Evolutionary conservation across 2,113 vertebrate genomes (phyloP).

Genomic region (Apteryx owenii): DNA sequence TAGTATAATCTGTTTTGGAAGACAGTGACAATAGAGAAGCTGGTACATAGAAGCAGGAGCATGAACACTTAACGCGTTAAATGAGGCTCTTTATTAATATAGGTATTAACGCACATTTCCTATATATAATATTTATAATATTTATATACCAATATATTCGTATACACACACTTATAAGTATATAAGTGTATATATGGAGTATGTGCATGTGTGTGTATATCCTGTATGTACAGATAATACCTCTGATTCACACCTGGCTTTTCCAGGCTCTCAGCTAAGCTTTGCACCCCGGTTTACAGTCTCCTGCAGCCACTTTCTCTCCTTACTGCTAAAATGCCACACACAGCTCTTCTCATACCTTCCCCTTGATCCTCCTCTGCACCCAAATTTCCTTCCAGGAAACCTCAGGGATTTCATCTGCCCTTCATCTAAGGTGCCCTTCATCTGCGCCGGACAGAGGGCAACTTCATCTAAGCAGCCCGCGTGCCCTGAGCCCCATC

Average conservation of each 20-base stretch:
- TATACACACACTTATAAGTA: not conserved
- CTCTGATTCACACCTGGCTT: not conserved
- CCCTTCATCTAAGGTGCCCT: no score
- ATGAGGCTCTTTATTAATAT: not conserved
- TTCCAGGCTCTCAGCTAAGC: no score
- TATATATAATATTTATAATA: not conserved
- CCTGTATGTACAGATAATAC: not conserved
- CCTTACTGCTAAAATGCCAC: not conserved
- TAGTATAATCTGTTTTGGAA: not conserved
- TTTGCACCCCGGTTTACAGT: no score
- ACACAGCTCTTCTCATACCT: not conserved
- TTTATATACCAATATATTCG: not conserved
- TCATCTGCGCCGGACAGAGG: no score
- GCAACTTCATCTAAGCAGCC: no score
- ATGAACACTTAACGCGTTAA: not conserved
- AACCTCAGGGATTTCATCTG: not conserved
- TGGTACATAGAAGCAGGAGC: not conserved
- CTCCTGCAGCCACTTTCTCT: not conserved
- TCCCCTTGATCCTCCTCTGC: no score
- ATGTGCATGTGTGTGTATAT: not conserved
- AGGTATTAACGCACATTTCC: not conserved
- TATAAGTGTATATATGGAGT: not conserved
- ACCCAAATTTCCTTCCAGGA: not conserved
- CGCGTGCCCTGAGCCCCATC: no score
- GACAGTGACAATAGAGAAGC: not conserved